phyloP scores from a whole-genome alignment of 2,113 vertebrate genomes.

The Cavia porcellus region DNA sequence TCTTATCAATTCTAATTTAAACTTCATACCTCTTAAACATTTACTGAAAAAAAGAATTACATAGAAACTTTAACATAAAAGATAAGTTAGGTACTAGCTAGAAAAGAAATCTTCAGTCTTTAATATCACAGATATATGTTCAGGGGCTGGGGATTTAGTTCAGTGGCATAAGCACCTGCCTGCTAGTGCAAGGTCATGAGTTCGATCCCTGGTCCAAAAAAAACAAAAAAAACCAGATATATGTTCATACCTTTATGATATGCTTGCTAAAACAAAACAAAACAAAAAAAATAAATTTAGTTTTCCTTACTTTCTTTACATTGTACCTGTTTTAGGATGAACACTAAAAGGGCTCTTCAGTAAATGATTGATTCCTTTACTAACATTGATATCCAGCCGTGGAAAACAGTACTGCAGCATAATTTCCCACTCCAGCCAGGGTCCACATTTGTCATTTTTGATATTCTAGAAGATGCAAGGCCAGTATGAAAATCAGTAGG shows the following conservation, averaged over 20 bases:
- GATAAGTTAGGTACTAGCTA: constrained; percentile 25
- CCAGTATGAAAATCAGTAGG: constrained; percentile 24
- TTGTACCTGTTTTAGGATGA: constrained; percentile 94
- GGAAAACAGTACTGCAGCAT: constrained; percentile 99
- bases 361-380: constrained; percentile 96
- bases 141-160: no score
- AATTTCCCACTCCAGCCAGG: constrained; percentile 91
- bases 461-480: constrained; percentile 75
- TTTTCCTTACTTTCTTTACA: constrained; percentile 26
- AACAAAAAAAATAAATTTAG: not conserved
- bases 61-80: constrained; percentile 32
- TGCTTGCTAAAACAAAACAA: constrained; percentile 10
- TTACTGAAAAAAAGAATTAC: constrained; percentile 34
- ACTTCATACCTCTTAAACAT: not conserved
- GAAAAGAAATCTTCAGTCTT: constrained; percentile 25
- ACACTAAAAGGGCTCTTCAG: constrained; percentile 99
- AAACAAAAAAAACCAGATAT: no score
- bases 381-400: constrained; percentile 96
- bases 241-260: not conserved
- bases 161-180: no score
- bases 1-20: constrained; percentile 19
- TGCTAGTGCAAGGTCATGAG: no score
- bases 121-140: no score
- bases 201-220: no score
- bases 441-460: constrained; percentile 77